Base-by-base conservation (phyloP, 2,113 vertebrate species). In the Crotalus viridis region DNA sequence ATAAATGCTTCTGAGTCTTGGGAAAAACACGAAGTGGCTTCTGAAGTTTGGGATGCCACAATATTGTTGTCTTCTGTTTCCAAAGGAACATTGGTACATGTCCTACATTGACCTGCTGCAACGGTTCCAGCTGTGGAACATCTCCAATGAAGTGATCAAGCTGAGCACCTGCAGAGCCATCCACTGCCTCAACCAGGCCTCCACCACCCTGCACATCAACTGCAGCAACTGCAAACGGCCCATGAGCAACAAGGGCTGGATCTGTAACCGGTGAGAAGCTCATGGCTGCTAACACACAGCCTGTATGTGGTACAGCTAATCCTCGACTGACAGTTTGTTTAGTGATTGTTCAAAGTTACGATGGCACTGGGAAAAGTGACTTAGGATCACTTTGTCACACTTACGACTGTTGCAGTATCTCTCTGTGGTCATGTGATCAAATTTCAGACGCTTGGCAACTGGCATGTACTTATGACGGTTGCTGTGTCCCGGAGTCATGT, bases 1-100 rank as follows among this genome's bases (percentile, higher is more conserved):
- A 4, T 0, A 0, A 1, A 21, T 3, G 10, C 9, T 43, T n/a
- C 4, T 22, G 85, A 87, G 2, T 52, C 2, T 3, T 0, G 0
- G 17, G 64, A 21, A 3, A 24, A 4, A 9, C 17, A 4, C 1
- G 8, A 0, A 0, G 0, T 33, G 2, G n/a, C 52, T 39, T 96
- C 19, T 28, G 3, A 48, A 13, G 39, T 33, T 24, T 3, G 0
- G 3, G 12, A n/a, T 12, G 19, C 48, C 93, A 39, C 39, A 39
- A 0, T 26, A 22, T 39, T 17, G 0, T 0, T 4, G 33, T 0
- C 4, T 56, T 26, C 33, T 3, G 81, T 15, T 15, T 94, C 19
- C n/a, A 85, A 95, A 99, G 99, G 99, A 99, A 95, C 99, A 99
- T 97, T 99, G 99, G 99, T 99, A 99, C 97, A 99, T 98, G 0